phyloP scores from a whole-genome alignment of 2,888 invertebrate species.

The Diplolepis rosae region DNA sequence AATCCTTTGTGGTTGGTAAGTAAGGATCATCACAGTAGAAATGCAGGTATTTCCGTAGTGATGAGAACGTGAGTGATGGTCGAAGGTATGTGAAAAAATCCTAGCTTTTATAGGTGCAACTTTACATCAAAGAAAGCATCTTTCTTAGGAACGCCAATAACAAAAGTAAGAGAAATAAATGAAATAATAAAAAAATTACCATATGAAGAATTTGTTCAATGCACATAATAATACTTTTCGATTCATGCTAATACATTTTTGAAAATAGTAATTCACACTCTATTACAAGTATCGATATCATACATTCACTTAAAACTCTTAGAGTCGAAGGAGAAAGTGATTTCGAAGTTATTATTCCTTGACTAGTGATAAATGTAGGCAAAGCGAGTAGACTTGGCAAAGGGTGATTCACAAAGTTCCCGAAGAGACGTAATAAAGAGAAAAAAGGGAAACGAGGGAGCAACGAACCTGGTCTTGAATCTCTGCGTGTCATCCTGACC shows the following conservation, averaged over 20 bases:
- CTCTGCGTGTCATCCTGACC: conserved; percentile 68
- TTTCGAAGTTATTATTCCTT: conserved; percentile 21
- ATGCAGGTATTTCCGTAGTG: too few relatives aligned
- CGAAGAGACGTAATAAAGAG: background rate
- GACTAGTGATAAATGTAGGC: conserved; percentile 12
- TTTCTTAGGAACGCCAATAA: background rate
- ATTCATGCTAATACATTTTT: too few relatives aligned
- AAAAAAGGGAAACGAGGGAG: background rate
- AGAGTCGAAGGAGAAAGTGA: conserved; percentile 16
- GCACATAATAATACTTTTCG: too few relatives aligned
- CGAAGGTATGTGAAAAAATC: too few relatives aligned
- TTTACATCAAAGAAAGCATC: too few relatives aligned
- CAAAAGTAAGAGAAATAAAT: background rate
- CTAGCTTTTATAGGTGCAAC: too few relatives aligned
- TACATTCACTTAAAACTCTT: background rate
- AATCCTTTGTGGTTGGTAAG: too few relatives aligned
- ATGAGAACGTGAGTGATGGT: too few relatives aligned
- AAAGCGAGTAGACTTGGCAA: background rate
- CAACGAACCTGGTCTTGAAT: conserved; percentile 67
- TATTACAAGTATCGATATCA: too few relatives aligned
- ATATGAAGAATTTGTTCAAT: too few relatives aligned
- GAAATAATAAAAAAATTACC: too few relatives aligned
- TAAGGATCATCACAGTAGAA: too few relatives aligned
- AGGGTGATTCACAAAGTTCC: conserved; percentile 3
- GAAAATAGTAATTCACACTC: conserved; percentile 2